These are phyloP conservation scores for Eudyptes chrysolophus DNA, from an alignment of 2,113 vertebrate species.

Conservation along the genomic window DNA sequence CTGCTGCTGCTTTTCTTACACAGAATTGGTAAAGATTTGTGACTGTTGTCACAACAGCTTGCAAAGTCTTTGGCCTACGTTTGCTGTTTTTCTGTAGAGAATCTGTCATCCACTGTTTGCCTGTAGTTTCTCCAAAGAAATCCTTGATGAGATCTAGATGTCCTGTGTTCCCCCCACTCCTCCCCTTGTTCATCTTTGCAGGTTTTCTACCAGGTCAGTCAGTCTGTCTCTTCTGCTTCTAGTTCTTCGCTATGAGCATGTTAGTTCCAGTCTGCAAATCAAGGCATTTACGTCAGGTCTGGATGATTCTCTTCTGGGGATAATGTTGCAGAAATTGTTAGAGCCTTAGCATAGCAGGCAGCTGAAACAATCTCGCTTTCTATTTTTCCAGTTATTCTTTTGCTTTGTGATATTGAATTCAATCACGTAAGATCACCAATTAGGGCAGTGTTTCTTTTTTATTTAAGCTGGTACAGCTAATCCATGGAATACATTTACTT, in stretches of 20 bases:
- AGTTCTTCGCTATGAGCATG: background rate
- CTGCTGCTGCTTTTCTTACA: background rate
- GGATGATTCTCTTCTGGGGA: background rate
- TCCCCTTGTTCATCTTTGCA: background rate
- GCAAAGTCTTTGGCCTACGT: background rate
- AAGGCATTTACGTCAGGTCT: background rate
- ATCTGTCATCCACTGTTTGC: background rate
- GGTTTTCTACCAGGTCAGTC: background rate
- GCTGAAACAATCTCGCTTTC: background rate
- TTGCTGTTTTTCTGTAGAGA: background rate
- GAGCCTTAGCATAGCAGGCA: background rate
- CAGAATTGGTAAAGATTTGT: background rate
- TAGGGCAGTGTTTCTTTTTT: background rate
- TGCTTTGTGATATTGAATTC: background rate
- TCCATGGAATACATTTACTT: background rate
- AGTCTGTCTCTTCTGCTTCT: background rate
- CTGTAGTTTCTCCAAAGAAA: background rate
- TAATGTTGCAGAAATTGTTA: background rate
- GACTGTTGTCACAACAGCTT: background rate
- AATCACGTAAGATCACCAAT: background rate
- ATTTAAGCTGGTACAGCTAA: background rate
- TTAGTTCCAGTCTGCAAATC: background rate
- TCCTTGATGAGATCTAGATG: background rate
- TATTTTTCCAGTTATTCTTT: background rate
- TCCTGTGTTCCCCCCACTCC: background rate